A percentile compares a stretch with the other conserved stretches of the same genome.
phyloP scores from a whole-genome alignment of 2,113 vertebrate species.

The Corvus hawaiiensis region DNA sequence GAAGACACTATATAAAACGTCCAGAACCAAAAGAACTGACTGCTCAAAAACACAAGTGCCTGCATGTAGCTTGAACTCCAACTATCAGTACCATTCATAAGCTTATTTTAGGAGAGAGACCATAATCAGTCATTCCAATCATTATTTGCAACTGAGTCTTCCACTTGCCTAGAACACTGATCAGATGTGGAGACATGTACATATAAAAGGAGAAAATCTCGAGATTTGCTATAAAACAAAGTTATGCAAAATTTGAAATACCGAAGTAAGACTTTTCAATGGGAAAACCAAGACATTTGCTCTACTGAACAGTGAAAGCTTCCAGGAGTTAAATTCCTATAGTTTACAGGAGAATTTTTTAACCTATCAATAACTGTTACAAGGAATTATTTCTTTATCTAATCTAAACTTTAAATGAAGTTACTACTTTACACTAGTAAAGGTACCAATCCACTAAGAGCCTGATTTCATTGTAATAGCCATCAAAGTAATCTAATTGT shows the following conservation, averaged over 20 bases:
- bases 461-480: background rate
- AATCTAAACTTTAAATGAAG: background rate
- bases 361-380: background rate
- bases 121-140: background rate
- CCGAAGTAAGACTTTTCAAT: background rate
- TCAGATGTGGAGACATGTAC: background rate
- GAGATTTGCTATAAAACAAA: background rate
- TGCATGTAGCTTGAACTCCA: background rate
- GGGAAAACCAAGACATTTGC: background rate
- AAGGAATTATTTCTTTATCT: background rate
- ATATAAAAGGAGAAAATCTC: background rate
- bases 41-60: background rate
- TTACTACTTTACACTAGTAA: background rate
- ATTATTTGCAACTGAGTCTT: background rate
- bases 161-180: background rate
- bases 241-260: background rate
- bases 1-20: background rate
- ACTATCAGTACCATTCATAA: fast-evolving
- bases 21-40: background rate
- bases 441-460: background rate
- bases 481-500: background rate
- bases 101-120: background rate
- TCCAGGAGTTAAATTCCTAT: background rate
- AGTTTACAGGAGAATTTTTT: background rate
- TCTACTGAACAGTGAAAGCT: background rate